Evolutionary conservation across 2,888 invertebrate genomes (phyloP).

Genomic region (Disparrhopalites patrizii): DNA sequence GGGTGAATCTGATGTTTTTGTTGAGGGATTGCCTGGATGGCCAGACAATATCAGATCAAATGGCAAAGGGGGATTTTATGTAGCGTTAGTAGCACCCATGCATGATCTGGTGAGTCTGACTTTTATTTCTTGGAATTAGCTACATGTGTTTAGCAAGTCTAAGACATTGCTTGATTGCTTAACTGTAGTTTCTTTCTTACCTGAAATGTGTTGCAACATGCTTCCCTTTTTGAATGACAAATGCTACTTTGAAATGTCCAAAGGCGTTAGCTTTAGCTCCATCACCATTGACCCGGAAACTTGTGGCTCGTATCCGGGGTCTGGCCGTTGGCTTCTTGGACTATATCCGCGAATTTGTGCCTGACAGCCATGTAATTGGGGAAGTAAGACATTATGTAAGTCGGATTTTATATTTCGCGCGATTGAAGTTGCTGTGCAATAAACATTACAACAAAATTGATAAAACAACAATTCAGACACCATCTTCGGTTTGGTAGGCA

Average conservation of each 20-base stretch:
- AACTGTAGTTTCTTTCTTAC: no score
- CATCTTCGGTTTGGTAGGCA: no score
- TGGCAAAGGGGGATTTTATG: conserved; percentile 65
- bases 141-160: not conserved
- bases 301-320: not conserved
- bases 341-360: not conserved
- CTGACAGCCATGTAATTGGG: not conserved
- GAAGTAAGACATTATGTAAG: not conserved
- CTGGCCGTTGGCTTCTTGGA: not conserved
- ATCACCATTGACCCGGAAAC: not conserved
- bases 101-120: no score
- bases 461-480: no score
- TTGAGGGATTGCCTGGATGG: conserved; percentile 72
- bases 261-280: not conserved
- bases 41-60: conserved; percentile 63
- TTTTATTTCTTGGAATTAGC: no score
- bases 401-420: not conserved
- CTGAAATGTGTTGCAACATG: no score
- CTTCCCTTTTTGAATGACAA: no score
- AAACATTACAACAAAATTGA: no score
- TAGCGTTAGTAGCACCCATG: conserved; percentile 54
- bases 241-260: no score
- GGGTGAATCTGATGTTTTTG: conserved; percentile 73
- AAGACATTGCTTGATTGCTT: not conserved
- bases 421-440: not conserved